Conservation (phyloP, 2,797 vertebrate species). For the Phylloscopus collybita region DNA sequence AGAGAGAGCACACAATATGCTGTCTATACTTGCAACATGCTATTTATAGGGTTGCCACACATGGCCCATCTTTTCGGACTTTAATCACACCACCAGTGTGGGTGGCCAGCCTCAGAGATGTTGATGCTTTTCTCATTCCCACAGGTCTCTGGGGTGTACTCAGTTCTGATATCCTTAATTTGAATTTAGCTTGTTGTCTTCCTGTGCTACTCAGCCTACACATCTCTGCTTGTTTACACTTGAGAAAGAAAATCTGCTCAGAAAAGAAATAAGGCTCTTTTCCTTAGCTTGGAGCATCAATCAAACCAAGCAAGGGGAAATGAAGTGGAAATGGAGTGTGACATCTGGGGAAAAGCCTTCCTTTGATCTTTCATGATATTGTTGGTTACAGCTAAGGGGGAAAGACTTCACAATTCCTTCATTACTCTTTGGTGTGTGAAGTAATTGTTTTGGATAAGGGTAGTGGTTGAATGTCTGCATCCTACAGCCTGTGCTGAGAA, state of each 20-base stretch:
- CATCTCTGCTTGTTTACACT: slow-evolving; percentile 7
- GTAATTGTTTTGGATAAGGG: neutral
- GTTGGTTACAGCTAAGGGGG: neutral
- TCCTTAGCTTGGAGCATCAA: neutral
- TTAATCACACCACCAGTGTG: neutral
- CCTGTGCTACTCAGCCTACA: neutral
- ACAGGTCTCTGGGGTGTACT: neutral
- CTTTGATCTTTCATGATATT: slow-evolving; percentile 14
- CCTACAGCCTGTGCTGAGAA: neutral
- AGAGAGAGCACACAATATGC: neutral
- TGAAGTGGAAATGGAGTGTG: slow-evolving; percentile 43
- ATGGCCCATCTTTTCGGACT: neutral
- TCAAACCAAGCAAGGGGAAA: slow-evolving; percentile 29
- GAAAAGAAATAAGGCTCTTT: neutral
- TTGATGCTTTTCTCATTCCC: neutral
- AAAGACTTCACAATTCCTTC: neutral
- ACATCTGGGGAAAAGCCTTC: slow-evolving; percentile 18
- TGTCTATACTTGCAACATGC: neutral
- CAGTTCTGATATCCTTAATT: neutral
- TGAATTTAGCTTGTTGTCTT: neutral
- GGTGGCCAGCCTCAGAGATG: neutral
- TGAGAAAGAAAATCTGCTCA: slow-evolving; percentile 8
- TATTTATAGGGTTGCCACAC: neutral
- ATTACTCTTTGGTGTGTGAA: neutral
- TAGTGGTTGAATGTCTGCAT: neutral